Conservation (phyloP, 2,113 vertebrate genomes). For the Pteropus alecto region DNA sequence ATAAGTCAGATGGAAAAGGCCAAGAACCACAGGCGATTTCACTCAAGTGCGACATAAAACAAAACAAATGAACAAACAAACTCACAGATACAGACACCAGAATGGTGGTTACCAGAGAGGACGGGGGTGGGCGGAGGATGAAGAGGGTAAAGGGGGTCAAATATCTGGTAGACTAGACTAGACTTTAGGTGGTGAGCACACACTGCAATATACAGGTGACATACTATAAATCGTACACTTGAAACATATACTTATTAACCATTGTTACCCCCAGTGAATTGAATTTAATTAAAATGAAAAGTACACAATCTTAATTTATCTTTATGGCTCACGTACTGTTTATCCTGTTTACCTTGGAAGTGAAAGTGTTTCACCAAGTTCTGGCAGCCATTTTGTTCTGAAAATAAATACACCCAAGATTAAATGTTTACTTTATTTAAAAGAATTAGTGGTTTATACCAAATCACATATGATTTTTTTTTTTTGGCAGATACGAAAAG, state of each 20-base stretch:
- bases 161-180: too few relatives aligned
- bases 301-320: background rate
- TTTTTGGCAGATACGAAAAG: constrained; percentile 91
- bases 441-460: background rate
- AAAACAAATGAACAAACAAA: too few relatives aligned
- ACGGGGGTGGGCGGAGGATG: too few relatives aligned
- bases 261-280: background rate
- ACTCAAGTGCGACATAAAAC: too few relatives aligned
- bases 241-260: background rate
- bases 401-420: background rate
- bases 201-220: too few relatives aligned
- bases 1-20: too few relatives aligned
- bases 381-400: background rate
- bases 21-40: too few relatives aligned
- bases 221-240: too few relatives aligned
- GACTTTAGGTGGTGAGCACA: too few relatives aligned
- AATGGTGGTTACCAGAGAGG: too few relatives aligned
- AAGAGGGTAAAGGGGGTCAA: too few relatives aligned
- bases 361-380: background rate
- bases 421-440: background rate
- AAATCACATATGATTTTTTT: background rate
- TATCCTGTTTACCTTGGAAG: background rate
- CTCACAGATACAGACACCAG: too few relatives aligned
- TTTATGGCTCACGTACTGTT: background rate
- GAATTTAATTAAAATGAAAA: background rate